Percentiles rank a stretch among this genome's conserved stretches.
Evolutionary conservation across 2,113 vertebrate genomes (phyloP).

Genomic region (Grallaria varia): DNA sequence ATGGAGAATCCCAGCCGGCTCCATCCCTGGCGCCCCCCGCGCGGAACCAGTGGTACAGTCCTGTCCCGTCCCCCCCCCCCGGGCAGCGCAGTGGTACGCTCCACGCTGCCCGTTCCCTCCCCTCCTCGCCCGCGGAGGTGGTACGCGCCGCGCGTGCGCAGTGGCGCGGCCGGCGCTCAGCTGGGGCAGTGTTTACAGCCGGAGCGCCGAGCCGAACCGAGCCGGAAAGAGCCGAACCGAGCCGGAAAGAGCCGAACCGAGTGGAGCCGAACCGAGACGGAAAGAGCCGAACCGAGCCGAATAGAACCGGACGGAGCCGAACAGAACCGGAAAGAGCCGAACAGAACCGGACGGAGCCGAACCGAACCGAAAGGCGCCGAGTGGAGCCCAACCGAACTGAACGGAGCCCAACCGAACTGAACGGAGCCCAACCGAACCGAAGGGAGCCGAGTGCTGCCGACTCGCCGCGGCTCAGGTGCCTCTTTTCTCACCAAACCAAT

Average conservation of each 20-base stretch:
- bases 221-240: neutral
- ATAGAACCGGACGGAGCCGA: fast-evolving
- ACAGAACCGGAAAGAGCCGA: neutral
- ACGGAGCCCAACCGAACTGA: fast-evolving
- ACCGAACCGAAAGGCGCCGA: too few species aligned
- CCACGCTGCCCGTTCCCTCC: fast-evolving
- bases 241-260: too few species aligned
- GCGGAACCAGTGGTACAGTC: neutral
- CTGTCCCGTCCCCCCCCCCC: fast-evolving
- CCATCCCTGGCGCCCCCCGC: neutral
- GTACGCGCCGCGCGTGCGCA: neutral
- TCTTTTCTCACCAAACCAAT: fast-evolving
- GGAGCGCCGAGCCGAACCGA: neutral
- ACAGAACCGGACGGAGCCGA: neutral
- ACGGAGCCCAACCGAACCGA: neutral
- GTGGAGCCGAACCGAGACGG: too few species aligned
- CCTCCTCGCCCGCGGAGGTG: neutral
- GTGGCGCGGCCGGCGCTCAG: neutral
- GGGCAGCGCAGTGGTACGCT: neutral
- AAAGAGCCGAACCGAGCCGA: fast-evolving
- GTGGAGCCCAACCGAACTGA: neutral
- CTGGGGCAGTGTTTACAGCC: slow-evolving; percentile 43
- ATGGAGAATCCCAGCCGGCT: neutral
- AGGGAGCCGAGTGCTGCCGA: neutral
- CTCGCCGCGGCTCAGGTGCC: neutral